phyloP scores from a whole-genome alignment of 2,888 invertebrate genomes.

The Perithous albicinctus region DNA sequence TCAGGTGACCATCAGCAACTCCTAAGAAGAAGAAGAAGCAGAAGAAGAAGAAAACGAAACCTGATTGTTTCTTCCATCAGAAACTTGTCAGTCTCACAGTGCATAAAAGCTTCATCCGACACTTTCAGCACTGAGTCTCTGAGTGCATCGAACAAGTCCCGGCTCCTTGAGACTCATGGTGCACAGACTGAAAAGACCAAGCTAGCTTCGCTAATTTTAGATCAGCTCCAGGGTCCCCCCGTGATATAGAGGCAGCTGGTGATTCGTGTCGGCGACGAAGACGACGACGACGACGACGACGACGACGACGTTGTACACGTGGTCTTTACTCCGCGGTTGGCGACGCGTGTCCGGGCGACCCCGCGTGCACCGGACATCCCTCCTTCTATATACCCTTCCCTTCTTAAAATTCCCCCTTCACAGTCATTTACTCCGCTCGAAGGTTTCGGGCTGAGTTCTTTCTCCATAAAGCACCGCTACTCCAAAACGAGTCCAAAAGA shows the following conservation, averaged over 20 bases:
- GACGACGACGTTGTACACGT: constrained; percentile 73
- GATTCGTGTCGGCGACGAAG: constrained; percentile 74
- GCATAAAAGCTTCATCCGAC: background rate
- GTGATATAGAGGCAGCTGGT: constrained; percentile 79
- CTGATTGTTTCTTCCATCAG: background rate
- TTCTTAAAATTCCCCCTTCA: constrained; percentile 20
- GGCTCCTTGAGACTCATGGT: background rate
- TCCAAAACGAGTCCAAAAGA: background rate
- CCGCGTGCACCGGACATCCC: constrained; percentile 68
- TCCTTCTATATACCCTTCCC: constrained; percentile 36
- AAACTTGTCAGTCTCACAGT: background rate
- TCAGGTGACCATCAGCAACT: too few species aligned
- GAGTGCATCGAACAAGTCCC: constrained; percentile 24
- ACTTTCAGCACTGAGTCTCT: constrained; percentile 18
- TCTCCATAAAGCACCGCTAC: constrained; percentile 2
- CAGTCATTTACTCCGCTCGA: constrained; percentile 44
- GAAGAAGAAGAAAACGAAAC: too few species aligned
- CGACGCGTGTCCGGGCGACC: constrained; percentile 70
- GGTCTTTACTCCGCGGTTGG: constrained; percentile 68
- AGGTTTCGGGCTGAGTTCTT: constrained; percentile 37
- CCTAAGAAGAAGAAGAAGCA: too few species aligned
- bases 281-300: constrained; percentile 31
- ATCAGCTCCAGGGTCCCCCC: constrained; percentile 76
- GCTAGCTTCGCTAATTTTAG: constrained; percentile 78
- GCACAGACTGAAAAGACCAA: constrained; percentile 35